These are phyloP conservation scores for Athripsodes cinereus DNA, from an alignment of 2,888 invertebrate species.

Conservation along the genomic window DNA sequence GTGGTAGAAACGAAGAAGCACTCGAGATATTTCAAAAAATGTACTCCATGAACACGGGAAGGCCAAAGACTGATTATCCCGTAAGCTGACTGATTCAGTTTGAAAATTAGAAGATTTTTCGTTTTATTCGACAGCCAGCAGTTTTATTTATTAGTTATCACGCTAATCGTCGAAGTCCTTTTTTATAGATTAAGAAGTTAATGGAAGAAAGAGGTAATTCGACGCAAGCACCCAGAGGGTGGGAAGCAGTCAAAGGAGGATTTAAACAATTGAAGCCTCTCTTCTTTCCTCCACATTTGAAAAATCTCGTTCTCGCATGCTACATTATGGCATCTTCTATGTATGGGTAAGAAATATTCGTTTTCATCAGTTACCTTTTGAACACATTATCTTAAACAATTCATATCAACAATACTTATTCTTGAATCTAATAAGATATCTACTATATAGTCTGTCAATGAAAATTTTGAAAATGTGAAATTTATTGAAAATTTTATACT, in stretches of 20 bases:
- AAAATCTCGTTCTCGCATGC: conserved; percentile 57
- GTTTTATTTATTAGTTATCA: neutral
- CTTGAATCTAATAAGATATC: too few species aligned
- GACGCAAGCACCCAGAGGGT: conserved; percentile 36
- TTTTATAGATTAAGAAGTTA: conserved; percentile 35
- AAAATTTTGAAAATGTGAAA: too few species aligned
- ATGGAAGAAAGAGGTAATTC: conserved; percentile 36
- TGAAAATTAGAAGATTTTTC: neutral
- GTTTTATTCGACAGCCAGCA: neutral
- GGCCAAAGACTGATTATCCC: conserved; percentile 31
- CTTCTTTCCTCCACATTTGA: conserved; percentile 55
- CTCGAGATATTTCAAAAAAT: conserved; percentile 53
- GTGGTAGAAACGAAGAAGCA: conserved; percentile 57
- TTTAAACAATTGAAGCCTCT: conserved; percentile 58
- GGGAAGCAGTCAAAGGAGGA: conserved; percentile 52
- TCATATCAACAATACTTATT: too few species aligned
- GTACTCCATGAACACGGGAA: conserved; percentile 55
- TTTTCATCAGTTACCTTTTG: too few species aligned
- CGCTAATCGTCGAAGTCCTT: too few species aligned
- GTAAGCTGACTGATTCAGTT: conserved; percentile 27
- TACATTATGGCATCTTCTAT: conserved; percentile 59
- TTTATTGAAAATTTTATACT: too few species aligned
- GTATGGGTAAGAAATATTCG: conserved; percentile 50
- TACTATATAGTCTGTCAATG: too few species aligned
- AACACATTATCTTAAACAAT: too few species aligned